These are phyloP conservation scores for Netelia virgata DNA, from an alignment of 2,888 invertebrate genomes.

Conservation along the genomic window DNA sequence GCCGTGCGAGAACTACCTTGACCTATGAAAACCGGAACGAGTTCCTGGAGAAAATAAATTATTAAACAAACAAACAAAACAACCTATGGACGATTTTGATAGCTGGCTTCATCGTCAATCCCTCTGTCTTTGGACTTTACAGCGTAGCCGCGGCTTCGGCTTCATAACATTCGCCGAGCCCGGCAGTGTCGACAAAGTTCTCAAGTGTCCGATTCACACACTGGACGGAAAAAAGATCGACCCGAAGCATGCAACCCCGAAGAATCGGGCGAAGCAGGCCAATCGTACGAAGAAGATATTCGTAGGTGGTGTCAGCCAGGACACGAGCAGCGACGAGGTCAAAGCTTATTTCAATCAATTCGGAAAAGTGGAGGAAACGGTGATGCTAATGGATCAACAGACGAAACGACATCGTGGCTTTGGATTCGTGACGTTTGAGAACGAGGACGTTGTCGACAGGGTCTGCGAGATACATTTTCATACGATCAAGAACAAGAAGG, in stretches of 20 bases:
- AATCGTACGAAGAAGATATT: conserved; percentile 97
- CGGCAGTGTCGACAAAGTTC: conserved; percentile 95
- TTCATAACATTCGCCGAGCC: conserved; percentile 98
- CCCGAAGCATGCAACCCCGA: conserved; percentile 97
- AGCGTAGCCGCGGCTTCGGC: conserved; percentile 97
- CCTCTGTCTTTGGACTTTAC: conserved; percentile 83
- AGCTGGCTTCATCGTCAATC: conserved; percentile 43
- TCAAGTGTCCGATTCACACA: conserved; percentile 95
- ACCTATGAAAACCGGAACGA: background rate
- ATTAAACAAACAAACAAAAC: conserved; percentile 16
- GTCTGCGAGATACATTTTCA: conserved; percentile 98
- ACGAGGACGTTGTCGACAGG: conserved; percentile 95
- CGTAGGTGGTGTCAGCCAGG: conserved; percentile 96
- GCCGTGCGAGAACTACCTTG: background rate
- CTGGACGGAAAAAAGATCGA: conserved; percentile 97
- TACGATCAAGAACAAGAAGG: conserved; percentile 96
- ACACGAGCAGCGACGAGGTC: conserved; percentile 96
- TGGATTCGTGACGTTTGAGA: conserved; percentile 96
- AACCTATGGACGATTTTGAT: background rate
- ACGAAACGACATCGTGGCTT: conserved; percentile 96
- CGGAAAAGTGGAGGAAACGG: conserved; percentile 95
- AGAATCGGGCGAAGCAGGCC: conserved; percentile 93
- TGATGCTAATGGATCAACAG: conserved; percentile 97
- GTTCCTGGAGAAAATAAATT: background rate
- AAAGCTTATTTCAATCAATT: conserved; percentile 96